Evolutionary conservation across 1,140 invertebrate species (phyloP).

Genomic region (Ceratina calcarata): DNA sequence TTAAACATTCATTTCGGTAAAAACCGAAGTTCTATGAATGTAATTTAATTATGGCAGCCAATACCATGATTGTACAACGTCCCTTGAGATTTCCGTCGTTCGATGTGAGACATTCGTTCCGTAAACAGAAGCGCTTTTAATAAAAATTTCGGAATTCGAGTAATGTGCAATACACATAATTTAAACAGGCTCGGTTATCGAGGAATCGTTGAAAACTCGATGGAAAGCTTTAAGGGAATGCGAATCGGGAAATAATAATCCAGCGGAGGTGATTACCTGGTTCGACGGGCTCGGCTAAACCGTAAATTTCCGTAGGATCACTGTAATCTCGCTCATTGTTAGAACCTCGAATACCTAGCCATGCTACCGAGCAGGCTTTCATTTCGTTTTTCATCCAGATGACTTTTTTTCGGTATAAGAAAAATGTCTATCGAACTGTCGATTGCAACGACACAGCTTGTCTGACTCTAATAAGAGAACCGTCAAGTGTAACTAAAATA

Average conservation of each 20-base stretch:
- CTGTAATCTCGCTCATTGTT: constrained; percentile 33
- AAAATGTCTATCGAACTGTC: constrained; percentile 4
- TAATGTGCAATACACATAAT: background rate
- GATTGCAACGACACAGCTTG: background rate
- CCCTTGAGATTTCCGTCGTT: too few relatives aligned
- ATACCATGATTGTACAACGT: too few relatives aligned
- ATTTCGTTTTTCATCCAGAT: constrained; percentile 12
- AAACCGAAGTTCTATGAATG: background rate
- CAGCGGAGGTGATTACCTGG: constrained; percentile 34
- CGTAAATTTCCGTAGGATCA: constrained; percentile 35
- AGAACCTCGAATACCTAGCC: constrained; percentile 13
- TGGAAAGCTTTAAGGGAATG: background rate
- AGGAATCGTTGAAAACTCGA: background rate
- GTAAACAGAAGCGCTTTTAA: too few relatives aligned
- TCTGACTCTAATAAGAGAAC: background rate
- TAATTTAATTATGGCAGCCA: too few relatives aligned
- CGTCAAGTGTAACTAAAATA: background rate
- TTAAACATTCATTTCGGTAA: background rate
- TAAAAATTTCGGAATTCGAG: too few relatives aligned
- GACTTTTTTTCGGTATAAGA: background rate
- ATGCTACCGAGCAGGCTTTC: constrained; percentile 17
- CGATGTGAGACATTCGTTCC: too few relatives aligned
- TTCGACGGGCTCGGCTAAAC: constrained; percentile 26
- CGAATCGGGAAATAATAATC: constrained; percentile 33
- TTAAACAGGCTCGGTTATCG: background rate